Percentiles rank a stretch among this genome's conserved stretches.
phyloP scores from a whole-genome alignment of 2,113 vertebrate genomes.

The Oryzias celebensis region DNA sequence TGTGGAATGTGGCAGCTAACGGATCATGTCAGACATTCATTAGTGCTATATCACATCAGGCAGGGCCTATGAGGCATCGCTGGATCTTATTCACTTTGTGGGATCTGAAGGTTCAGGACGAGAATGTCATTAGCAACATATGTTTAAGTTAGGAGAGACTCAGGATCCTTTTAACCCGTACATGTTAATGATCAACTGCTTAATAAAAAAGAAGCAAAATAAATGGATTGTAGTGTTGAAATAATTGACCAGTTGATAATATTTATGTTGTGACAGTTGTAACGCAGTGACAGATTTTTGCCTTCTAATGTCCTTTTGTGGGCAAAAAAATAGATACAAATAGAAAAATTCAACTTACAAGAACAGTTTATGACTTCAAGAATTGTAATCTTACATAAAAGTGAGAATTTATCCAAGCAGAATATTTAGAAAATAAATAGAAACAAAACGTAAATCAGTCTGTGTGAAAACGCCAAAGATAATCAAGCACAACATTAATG shows the following conservation, averaged over 20 bases:
- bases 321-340: no score
- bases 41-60: conserved; percentile 27
- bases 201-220: neutral
- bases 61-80: conserved; percentile 12
- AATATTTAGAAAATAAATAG: neutral
- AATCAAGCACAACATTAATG: neutral
- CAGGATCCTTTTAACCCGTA: no score
- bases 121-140: conserved; percentile 25
- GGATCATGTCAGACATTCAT: conserved; percentile 20
- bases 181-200: neutral
- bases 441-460: neutral
- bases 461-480: neutral
- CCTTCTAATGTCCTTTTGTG: neutral
- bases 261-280: neutral
- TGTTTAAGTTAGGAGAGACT: conserved; percentile 25
- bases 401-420: no score
- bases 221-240: neutral
- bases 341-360: no score
- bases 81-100: conserved; percentile 9
- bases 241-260: neutral
- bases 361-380: no score
- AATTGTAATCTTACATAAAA: neutral
- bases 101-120: conserved; percentile 14
- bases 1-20: conserved; percentile 20
- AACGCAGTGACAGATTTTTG: neutral